These are phyloP conservation scores for Plectrocnemia conspersa DNA, from an alignment of 1,140 invertebrate species.

Conservation along the genomic window DNA sequence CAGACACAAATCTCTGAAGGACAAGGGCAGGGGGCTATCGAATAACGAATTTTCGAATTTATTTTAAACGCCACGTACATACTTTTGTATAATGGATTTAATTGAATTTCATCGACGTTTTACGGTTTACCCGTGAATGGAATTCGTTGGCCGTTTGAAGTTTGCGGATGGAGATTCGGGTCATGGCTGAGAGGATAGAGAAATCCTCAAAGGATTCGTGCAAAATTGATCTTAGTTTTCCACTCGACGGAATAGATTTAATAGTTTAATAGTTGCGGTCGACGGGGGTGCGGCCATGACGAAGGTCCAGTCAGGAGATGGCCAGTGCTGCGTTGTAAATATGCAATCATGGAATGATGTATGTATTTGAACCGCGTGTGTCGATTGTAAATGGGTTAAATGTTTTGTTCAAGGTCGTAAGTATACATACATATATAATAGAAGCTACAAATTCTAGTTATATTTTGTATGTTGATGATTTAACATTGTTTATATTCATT, in stretches of 20 bases:
- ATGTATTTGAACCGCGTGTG: neutral
- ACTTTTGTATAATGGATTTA: too few relatives aligned
- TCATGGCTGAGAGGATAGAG: constrained; percentile 1
- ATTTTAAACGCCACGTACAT: too few relatives aligned
- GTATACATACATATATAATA: neutral
- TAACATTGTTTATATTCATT: too few relatives aligned
- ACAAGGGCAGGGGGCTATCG: too few relatives aligned
- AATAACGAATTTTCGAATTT: too few relatives aligned
- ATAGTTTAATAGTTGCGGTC: constrained; percentile 34
- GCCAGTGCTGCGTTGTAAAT: neutral
- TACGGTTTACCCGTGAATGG: too few relatives aligned
- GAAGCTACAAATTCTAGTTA: too few relatives aligned
- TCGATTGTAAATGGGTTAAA: neutral
- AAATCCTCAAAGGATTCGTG: constrained; percentile 29
- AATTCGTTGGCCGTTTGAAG: neutral
- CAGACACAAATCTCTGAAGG: too few relatives aligned
- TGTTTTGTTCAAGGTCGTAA: too few relatives aligned
- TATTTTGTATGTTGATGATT: too few relatives aligned
- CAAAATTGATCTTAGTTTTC: constrained; percentile 35
- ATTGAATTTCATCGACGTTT: too few relatives aligned
- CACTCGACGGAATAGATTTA: constrained; percentile 29
- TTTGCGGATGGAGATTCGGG: constrained; percentile 7
- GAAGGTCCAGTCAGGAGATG: neutral
- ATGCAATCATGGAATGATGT: neutral
- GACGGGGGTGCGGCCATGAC: neutral